These are phyloP conservation scores for Stramonita haemastoma DNA, from an alignment of 2,888 invertebrate species.

Conservation along the genomic window DNA sequence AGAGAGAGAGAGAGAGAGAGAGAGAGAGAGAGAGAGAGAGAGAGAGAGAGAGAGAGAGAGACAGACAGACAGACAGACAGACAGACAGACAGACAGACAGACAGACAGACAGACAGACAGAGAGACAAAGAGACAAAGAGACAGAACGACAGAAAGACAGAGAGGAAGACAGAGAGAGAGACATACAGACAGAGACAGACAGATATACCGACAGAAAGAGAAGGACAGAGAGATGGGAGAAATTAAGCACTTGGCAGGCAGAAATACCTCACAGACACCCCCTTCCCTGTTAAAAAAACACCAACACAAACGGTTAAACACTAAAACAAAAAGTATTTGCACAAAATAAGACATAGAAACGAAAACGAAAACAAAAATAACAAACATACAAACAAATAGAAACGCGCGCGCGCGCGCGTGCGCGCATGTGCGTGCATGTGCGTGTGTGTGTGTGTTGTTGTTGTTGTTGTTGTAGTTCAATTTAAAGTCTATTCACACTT, in stretches of 20 bases:
- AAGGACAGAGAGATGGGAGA: not conserved
- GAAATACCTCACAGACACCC: not conserved
- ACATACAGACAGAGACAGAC: conserved; percentile 24
- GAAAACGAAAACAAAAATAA: too few species aligned
- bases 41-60: conserved; percentile 19
- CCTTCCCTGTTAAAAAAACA: too few species aligned
- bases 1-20: not conserved
- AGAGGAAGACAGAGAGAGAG: conserved; percentile 41
- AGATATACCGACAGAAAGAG: conserved; percentile 18
- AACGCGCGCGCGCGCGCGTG: too few species aligned
- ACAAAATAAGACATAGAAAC: too few species aligned
- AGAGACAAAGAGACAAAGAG: not conserved
- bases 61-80: conserved; percentile 22
- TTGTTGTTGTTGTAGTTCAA: too few species aligned
- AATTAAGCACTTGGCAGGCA: not conserved
- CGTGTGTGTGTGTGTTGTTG: too few species aligned
- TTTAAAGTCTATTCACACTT: too few species aligned
- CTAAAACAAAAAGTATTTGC: too few species aligned
- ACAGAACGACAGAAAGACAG: conserved; percentile 13
- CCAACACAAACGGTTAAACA: too few species aligned
- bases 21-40: conserved; percentile 16
- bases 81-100: conserved; percentile 23
- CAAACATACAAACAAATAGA: too few species aligned
- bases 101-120: conserved; percentile 8
- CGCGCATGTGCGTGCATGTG: too few species aligned